Conservation (phyloP, 2,888 invertebrate species). For the Polyommatus icarus region DNA sequence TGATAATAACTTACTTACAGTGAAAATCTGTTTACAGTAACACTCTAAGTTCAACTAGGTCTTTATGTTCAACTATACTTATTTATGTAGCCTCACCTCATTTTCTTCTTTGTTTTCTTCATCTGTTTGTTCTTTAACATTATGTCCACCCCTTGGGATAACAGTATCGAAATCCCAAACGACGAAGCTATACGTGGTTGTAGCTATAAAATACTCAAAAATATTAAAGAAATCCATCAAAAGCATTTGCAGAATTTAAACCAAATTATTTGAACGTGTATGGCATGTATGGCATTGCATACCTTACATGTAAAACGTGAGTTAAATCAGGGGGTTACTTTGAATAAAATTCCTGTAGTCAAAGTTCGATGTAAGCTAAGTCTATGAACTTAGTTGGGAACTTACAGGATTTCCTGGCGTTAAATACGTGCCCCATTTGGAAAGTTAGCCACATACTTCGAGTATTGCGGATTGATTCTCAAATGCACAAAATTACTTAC, state of each 20-base stretch:
- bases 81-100: slow-evolving; percentile 38
- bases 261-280: background rate
- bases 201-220: slow-evolving; percentile 65
- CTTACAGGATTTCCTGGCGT: background rate
- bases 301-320: background rate
- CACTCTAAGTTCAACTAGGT: no score
- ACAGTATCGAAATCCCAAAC: slow-evolving; percentile 87
- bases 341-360: background rate
- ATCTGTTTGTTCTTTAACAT: slow-evolving; percentile 50
- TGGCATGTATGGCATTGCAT: background rate
- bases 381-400: background rate
- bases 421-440: slow-evolving; percentile 2
- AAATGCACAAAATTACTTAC: slow-evolving; percentile 6
- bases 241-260: background rate
- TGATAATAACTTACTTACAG: background rate
- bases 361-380: background rate
- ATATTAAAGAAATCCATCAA: background rate
- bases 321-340: background rate
- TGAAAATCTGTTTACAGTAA: no score
- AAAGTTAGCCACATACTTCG: slow-evolving; percentile 13
- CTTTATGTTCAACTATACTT: no score
- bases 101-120: slow-evolving; percentile 53
- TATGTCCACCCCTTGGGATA: slow-evolving; percentile 63
- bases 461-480: slow-evolving; percentile 2
- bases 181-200: slow-evolving; percentile 90